Evolutionary conservation across 2,113 vertebrate genomes (phyloP).

Genomic region (Crypturellus undulatus): DNA sequence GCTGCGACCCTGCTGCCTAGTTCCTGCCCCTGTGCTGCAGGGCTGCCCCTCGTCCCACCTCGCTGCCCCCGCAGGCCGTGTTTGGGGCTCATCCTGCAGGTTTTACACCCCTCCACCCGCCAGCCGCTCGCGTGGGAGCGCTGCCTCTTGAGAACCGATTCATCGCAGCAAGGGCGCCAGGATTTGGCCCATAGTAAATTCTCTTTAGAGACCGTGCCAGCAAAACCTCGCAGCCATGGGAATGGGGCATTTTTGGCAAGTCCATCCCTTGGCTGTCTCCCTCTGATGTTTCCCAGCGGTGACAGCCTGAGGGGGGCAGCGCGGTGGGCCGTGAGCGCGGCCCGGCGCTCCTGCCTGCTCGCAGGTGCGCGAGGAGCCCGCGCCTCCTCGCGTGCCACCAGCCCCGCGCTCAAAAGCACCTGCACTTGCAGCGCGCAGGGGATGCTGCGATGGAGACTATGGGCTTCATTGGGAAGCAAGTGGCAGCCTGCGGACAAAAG

Average conservation of each 20-base stretch:
- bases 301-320: conserved; percentile 22
- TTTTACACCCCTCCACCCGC: background rate
- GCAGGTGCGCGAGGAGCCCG: no score
- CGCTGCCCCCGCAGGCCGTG: background rate
- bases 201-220: conserved; percentile 67
- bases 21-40: background rate
- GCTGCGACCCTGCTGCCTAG: fast-evolving
- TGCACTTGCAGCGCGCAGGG: background rate
- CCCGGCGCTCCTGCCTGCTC: no score
- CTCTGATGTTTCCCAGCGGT: conserved; percentile 72
- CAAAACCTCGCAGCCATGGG: conserved; percentile 68
- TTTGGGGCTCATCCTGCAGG: background rate
- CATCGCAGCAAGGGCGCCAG: conserved; percentile 28
- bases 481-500: background rate
- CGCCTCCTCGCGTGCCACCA: no score
- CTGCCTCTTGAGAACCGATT: conserved; percentile 58
- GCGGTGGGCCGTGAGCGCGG: no score
- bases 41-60: background rate
- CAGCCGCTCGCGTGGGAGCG: background rate
- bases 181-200: conserved; percentile 61
- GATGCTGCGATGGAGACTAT: background rate
- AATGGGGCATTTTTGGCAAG: conserved; percentile 72
- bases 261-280: conserved; percentile 39
- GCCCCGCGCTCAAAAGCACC: background rate
- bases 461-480: background rate